Evolutionary conservation across 2,797 vertebrate genomes (phyloP).

Genomic region (Sarcoramphus papa): DNA sequence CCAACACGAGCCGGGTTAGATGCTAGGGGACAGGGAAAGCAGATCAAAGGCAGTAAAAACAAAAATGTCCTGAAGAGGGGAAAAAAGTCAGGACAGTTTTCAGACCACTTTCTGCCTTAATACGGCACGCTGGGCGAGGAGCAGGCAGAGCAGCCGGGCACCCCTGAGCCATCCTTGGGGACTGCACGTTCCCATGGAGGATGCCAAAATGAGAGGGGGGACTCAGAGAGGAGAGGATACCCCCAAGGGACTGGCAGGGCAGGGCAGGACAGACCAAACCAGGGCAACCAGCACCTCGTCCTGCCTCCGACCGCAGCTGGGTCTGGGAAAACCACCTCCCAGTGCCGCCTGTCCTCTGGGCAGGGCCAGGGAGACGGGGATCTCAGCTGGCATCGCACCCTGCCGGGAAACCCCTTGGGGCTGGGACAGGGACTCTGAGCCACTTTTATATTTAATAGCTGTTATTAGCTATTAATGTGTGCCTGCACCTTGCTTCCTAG

Average conservation of each 20-base stretch:
- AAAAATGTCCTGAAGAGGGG: too few relatives aligned
- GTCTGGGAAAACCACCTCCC: not conserved
- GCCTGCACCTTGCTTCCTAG: not conserved
- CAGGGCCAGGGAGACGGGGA: not conserved
- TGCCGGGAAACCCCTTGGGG: not conserved
- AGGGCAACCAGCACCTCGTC: not conserved
- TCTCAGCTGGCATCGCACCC: not conserved
- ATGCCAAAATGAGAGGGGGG: not conserved
- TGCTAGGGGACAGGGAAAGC: not conserved
- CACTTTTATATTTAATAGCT: not conserved
- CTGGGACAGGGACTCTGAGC: not conserved
- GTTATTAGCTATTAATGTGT: too few relatives aligned
- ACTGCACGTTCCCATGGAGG: not conserved
- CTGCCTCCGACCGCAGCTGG: rapidly evolving
- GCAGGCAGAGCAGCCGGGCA: not conserved
- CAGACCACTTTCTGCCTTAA: not conserved
- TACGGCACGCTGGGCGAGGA: rapidly evolving
- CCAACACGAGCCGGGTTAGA: rapidly evolving
- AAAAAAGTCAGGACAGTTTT: not conserved
- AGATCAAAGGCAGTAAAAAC: not conserved
- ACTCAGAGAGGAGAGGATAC: not conserved
- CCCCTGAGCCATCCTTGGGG: not conserved
- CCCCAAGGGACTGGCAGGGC: not conserved
- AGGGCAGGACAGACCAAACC: not conserved
- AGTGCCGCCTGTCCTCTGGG: not conserved